Evolutionary conservation across 2,888 invertebrate genomes (phyloP), one percentile per base, ranked within the genome.

Genomic region (Drosophila anomalipes): DNA sequence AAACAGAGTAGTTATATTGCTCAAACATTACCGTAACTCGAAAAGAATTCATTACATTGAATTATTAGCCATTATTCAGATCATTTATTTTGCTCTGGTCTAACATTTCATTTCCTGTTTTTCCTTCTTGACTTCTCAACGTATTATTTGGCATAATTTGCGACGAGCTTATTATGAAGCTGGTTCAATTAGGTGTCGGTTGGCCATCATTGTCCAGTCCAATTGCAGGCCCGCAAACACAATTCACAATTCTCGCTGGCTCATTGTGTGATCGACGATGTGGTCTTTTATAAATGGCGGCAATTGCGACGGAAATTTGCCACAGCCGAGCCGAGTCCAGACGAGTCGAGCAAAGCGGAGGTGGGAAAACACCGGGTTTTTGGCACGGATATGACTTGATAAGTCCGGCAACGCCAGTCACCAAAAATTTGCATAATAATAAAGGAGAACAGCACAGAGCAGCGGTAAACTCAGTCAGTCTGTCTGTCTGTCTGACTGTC

Each of bases 381-480:
- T 89, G 76, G 76, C 72, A 72, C 90, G 90, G 91, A 91, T 91
- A 89, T 89, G 85, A 91, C 85, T 91, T 89, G 91, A 89, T 91
- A 81, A 82, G 90, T 72, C 76, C 58, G 72, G 67, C 76, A 64
- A 72, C 44, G 51, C 66, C 73, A 51, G 30, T 30, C 32, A 32
- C 22, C 32, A 61, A 74, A 81, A 79, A 84, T 87, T 87, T 89
- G 89, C 87, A 87, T 87, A 91, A 86, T 91, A 87, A 87, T 91
- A 90, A 83, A 66, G 53, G 56, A 52, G 56, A 14, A 44, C 19
- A 26, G 54, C 26, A n/a, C 10, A 16, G 12, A 35, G 26, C 35
- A 49, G 37, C 28, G 26, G 35, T 28, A 49, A 51, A 57, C 51
- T 19, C 56, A 64, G 49, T 32, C 22, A 16, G 7, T 16, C 16